Evolutionary conservation across 1,140 invertebrate species (phyloP).

Genomic region (Camponotus vicinus): DNA sequence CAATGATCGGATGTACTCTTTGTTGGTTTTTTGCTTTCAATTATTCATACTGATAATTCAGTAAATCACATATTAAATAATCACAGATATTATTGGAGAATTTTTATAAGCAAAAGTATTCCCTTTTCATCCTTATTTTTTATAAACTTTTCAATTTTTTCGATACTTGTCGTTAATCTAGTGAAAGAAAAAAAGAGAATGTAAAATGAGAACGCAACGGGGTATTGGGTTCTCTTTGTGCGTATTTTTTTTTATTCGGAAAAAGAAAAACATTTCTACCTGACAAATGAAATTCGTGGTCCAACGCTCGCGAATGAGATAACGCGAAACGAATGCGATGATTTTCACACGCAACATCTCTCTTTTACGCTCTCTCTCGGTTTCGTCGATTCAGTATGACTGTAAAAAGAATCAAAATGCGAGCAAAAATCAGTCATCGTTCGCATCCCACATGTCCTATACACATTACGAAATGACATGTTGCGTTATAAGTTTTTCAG

Average conservation of each 20-base stretch:
- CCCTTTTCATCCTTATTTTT: too few relatives aligned
- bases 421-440: conserved; percentile 49
- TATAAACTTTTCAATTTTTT: background rate
- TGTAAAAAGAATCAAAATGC: conserved; percentile 41
- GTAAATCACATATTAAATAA: background rate
- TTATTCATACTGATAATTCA: background rate
- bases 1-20: background rate
- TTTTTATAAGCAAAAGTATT: background rate
- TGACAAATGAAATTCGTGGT: conserved; percentile 62
- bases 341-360: conserved; percentile 60
- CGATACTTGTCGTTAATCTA: background rate
- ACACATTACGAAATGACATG: conserved; percentile 16
- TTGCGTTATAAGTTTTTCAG: conserved; percentile 38
- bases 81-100: background rate
- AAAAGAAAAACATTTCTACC: conserved; percentile 44
- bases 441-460: background rate
- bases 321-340: conserved; percentile 60
- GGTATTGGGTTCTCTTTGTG: background rate
- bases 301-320: conserved; percentile 69
- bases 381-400: conserved; percentile 34
- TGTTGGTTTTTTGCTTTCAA: background rate
- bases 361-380: background rate
- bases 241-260: conserved; percentile 3
- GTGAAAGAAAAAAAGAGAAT: background rate
- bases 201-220: background rate